phyloP scores from a whole-genome alignment of 2,113 vertebrate species.

The Zapus hudsonius region DNA sequence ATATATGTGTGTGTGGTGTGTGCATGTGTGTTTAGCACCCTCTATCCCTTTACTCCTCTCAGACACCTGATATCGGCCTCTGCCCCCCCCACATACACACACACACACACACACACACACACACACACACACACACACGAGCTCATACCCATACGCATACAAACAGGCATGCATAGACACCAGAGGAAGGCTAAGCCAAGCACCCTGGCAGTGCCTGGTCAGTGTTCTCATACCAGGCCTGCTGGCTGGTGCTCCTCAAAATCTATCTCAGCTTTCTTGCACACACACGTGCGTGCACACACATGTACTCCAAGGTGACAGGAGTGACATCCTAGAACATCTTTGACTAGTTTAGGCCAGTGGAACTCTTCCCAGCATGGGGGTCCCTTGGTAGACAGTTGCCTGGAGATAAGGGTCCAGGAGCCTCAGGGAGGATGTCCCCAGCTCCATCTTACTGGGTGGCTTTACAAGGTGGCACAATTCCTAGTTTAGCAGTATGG shows the following conservation, averaged over 20 bases:
- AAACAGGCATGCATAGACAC: no score
- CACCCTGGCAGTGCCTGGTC: fast-evolving
- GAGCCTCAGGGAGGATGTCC: neutral
- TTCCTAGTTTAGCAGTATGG: neutral
- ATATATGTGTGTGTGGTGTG: no score
- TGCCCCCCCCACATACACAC: no score
- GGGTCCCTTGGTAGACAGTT: neutral
- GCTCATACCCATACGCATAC: no score
- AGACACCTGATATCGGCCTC: no score
- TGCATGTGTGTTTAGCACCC: no score
- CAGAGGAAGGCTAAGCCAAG: neutral
- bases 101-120: no score
- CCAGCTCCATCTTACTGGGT: neutral
- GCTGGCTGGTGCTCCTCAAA: no score
- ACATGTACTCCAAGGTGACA: neutral
- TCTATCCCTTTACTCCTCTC: no score
- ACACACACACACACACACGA: no score
- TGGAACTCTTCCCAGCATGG: no score
- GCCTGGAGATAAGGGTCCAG: neutral
- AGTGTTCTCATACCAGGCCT: neutral
- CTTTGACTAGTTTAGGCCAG: neutral
- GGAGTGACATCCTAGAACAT: neutral
- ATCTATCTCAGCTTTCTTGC: neutral
- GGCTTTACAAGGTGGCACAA: neutral
- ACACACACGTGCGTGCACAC: neutral